phyloP scores from a whole-genome alignment of 2,797 vertebrate genomes.

The Sebastes hopkinsi region DNA sequence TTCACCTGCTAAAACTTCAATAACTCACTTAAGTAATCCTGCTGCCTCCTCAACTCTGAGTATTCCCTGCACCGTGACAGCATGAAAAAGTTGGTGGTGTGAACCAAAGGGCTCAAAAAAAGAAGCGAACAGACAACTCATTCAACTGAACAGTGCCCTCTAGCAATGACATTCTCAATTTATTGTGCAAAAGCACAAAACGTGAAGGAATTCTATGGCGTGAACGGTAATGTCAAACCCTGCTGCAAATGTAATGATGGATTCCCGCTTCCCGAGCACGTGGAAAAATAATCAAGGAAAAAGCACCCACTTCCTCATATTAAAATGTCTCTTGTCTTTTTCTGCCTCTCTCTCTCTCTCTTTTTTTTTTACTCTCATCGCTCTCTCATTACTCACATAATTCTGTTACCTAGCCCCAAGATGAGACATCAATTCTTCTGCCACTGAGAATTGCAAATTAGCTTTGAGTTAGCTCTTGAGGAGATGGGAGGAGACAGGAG shows the following conservation, averaged over 20 bases:
- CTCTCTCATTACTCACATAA: conserved; percentile 71
- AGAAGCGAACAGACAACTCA: not conserved
- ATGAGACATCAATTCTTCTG: conserved; percentile 75
- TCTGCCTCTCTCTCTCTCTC: not conserved
- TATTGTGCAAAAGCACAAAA: not conserved
- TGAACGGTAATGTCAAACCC: conserved; percentile 12
- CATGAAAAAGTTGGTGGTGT: not conserved
- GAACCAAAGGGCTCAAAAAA: not conserved
- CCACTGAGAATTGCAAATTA: conserved; percentile 79
- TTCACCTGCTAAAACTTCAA: not conserved
- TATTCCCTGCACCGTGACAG: not conserved
- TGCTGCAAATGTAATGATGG: conserved; percentile 15
- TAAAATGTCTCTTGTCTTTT: conserved; percentile 27
- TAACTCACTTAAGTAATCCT: not conserved
- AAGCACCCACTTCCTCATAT: conserved; percentile 40
- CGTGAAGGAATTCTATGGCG: not conserved
- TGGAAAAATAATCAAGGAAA: conserved; percentile 56
- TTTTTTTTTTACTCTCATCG: conserved; percentile 20
- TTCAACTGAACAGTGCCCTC: not conserved
- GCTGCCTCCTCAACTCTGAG: not conserved
- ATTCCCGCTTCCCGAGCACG: conserved; percentile 1
- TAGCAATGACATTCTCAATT: not conserved
- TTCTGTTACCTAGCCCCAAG: conserved; percentile 75
- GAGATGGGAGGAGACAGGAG: conserved; percentile 78
- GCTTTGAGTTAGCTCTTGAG: conserved; percentile 75